Evolutionary conservation across 2,797 vertebrate species (phyloP).

Genomic region (Dermochelys coriacea): DNA sequence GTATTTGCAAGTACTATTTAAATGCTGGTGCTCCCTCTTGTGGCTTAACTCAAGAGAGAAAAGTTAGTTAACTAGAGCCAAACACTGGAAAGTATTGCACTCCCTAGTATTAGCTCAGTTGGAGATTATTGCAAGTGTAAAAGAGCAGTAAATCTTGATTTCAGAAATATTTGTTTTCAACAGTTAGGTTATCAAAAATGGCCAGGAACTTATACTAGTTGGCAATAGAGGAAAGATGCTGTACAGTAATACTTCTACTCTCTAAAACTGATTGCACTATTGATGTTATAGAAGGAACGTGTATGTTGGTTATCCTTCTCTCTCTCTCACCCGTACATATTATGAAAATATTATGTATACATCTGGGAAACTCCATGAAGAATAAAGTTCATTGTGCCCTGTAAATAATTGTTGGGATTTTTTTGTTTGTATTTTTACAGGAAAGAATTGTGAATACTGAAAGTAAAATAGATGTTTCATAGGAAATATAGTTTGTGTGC

Average conservation of each 20-base stretch:
- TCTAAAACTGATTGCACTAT: not conserved
- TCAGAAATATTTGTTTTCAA: not conserved
- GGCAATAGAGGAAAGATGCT: not conserved
- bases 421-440: not conserved
- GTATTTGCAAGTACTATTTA: not conserved
- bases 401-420: not conserved
- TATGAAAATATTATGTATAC: not conserved
- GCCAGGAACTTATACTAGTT: not conserved
- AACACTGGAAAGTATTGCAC: accelerated
- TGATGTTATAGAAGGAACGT: not conserved
- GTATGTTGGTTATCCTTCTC: not conserved
- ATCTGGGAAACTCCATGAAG: not conserved
- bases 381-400: not conserved
- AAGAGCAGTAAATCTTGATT: not conserved
- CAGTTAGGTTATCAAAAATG: not conserved
- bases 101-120: not conserved
- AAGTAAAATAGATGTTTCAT: not conserved
- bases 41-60: constrained; percentile 25
- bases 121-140: not conserved
- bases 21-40: constrained; percentile 72
- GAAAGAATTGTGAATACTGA: not conserved
- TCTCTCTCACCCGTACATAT: not conserved
- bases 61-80: accelerated
- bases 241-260: not conserved
- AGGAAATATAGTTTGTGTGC: not conserved